Percentiles rank a stretch among this genome's conserved stretches.
These are phyloP conservation scores for Gortyna flavago DNA, from an alignment of 2,888 invertebrate species.

Conservation along the genomic window DNA sequence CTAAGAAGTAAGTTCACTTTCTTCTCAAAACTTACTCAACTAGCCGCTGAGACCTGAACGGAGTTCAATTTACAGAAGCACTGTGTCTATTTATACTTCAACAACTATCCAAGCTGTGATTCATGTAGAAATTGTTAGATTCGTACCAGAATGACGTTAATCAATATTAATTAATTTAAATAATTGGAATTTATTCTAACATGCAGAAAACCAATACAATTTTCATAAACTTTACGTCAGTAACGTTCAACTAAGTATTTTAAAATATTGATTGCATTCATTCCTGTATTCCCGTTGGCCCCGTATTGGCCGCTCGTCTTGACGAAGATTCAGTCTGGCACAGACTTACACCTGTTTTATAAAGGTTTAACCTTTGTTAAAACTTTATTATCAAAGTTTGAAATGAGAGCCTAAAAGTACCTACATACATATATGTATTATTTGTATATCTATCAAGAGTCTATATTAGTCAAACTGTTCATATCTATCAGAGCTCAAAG, in stretches of 20 bases:
- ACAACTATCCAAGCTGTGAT: background rate
- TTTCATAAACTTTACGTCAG: constrained; percentile 9
- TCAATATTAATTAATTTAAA: constrained; percentile 10
- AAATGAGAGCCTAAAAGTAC: background rate
- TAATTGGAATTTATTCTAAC: constrained; percentile 16
- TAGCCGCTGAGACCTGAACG: background rate
- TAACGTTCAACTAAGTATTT: background rate
- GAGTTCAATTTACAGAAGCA: background rate
- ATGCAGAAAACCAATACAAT: constrained; percentile 1
- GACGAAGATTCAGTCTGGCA: background rate
- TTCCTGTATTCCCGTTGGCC: no score
- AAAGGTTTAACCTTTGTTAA: background rate
- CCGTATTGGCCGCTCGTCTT: no score
- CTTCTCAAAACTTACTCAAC: background rate
- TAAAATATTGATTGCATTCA: background rate
- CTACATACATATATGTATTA: background rate
- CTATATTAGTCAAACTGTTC: background rate
- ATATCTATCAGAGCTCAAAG: constrained; percentile 8
- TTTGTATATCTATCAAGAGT: background rate
- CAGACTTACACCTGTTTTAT: background rate
- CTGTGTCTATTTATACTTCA: background rate
- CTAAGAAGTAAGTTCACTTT: constrained; percentile 21
- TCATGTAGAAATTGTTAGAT: background rate
- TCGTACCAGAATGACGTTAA: background rate
- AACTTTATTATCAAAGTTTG: background rate